Evolutionary conservation across 2,797 vertebrate genomes (phyloP).

Genomic region (Buphagus erythrorhynchus): DNA sequence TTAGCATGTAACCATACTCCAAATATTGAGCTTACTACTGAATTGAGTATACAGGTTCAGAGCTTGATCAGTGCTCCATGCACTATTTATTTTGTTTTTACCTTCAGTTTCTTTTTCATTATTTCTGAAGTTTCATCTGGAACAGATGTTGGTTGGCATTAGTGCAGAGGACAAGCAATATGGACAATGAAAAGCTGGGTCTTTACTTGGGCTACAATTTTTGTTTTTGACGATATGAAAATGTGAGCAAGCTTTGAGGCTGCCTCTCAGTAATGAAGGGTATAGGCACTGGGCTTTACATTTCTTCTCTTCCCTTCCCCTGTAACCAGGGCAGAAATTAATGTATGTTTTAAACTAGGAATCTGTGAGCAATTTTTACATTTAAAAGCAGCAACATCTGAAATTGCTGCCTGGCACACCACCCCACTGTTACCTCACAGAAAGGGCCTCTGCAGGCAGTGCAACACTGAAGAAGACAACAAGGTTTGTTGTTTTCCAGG

Average conservation of each 20-base stretch:
- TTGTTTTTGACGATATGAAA: not conserved
- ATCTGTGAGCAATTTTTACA: not conserved
- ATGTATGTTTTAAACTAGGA: not conserved
- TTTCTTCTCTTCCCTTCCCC: not conserved
- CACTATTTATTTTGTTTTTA: not conserved
- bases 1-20: not conserved
- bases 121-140: not conserved
- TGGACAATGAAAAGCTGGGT: not conserved
- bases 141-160: not conserved
- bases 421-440: not conserved
- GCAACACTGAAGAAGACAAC: not conserved
- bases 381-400: not conserved
- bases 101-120: not conserved
- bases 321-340: not conserved
- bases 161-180: not conserved
- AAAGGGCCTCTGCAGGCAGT: not conserved
- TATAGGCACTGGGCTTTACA: not conserved
- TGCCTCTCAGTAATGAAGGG: not conserved
- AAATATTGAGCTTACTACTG: not conserved
- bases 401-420: not conserved
- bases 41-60: not conserved
- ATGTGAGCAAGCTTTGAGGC: not conserved
- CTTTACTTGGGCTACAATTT: not conserved
- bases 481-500: fast-evolving
- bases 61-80: not conserved